These are phyloP conservation scores for Plebejus argus DNA, from an alignment of 2,888 invertebrate genomes.

Conservation along the genomic window DNA sequence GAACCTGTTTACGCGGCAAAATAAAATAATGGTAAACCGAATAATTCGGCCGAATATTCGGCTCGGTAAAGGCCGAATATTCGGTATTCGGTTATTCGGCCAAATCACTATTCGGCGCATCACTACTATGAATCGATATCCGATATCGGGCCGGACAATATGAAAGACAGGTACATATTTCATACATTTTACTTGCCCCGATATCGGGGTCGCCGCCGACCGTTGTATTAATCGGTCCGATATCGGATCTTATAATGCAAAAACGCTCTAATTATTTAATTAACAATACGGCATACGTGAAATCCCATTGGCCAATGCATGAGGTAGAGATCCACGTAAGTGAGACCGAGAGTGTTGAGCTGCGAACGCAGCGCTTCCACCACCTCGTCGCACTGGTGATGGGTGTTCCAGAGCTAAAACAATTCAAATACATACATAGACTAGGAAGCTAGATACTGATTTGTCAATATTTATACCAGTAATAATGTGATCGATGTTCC, in stretches of 20 bases:
- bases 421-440: background rate
- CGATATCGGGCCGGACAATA: too few species aligned
- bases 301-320: constrained; percentile 92
- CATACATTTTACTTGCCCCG: too few species aligned
- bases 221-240: background rate
- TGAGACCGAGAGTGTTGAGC: constrained; percentile 82
- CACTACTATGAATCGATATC: too few species aligned
- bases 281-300: constrained; percentile 56
- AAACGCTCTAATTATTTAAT: background rate
- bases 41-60: too few species aligned
- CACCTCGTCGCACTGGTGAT: constrained; percentile 85
- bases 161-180: too few species aligned
- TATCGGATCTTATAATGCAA: background rate
- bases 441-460: background rate
- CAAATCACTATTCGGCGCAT: too few species aligned
- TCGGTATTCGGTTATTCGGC: too few species aligned
- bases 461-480: too few species aligned
- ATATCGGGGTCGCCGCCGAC: background rate
- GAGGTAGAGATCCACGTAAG: constrained; percentile 89
- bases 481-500: too few species aligned
- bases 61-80: too few species aligned
- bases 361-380: constrained; percentile 81
- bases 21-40: too few species aligned
- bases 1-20: too few species aligned
- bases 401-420: constrained; percentile 71